These are phyloP conservation scores for Drosophila kokeensis DNA, from an alignment of 2,888 invertebrate genomes.

Conservation along the genomic window DNA sequence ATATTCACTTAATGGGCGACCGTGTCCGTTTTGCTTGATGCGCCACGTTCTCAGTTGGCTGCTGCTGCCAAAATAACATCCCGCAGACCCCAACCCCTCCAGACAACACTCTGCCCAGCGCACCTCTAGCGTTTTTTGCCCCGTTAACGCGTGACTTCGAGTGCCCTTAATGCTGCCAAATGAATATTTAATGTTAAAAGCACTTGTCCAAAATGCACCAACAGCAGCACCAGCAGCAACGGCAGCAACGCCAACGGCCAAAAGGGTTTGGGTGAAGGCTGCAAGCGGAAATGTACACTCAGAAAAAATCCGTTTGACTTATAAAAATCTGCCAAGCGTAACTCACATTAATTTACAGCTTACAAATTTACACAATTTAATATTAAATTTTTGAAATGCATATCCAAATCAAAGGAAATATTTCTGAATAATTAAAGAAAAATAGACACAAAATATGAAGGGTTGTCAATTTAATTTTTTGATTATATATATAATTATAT, in stretches of 20 bases:
- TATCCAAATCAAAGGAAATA: too few species aligned
- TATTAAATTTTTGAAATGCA: too few species aligned
- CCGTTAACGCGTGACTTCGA: conserved; percentile 80
- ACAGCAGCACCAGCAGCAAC: conserved; percentile 32
- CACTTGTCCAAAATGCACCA: conserved; percentile 80
- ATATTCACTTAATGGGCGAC: conserved; percentile 76
- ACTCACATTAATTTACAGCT: not conserved
- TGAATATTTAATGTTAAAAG: conserved; percentile 82
- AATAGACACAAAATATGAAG: too few species aligned
- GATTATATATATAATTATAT: too few species aligned
- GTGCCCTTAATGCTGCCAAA: conserved; percentile 82
- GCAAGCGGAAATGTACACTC: not conserved
- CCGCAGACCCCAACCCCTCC: not conserved
- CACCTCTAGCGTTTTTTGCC: conserved; percentile 41
- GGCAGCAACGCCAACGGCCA: conserved; percentile 1
- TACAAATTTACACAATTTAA: too few species aligned
- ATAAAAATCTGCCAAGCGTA: not conserved
- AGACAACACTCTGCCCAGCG: not conserved
- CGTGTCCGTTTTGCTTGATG: conserved; percentile 78
- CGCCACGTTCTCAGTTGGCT: conserved; percentile 68
- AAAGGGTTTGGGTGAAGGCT: not conserved
- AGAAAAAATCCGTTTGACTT: not conserved
- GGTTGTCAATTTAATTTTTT: too few species aligned
- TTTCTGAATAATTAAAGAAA: too few species aligned
- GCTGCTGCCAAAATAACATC: conserved; percentile 13